Conservation (phyloP, 2,888 invertebrate species). For the Amphipyra tragopoginis region DNA sequence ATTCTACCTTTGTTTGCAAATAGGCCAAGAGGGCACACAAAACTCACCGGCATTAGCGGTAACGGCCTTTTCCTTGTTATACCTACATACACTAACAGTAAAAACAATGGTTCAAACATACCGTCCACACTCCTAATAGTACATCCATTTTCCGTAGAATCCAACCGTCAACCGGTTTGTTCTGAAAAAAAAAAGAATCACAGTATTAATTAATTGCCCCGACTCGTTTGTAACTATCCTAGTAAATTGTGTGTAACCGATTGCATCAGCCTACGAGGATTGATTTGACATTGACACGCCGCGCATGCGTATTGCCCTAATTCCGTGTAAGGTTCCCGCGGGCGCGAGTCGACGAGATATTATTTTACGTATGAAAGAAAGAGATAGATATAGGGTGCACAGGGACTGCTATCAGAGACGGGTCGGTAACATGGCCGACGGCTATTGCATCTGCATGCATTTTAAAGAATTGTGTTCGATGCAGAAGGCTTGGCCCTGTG, state of each 20-base stretch:
- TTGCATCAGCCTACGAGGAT: slow-evolving; percentile 88
- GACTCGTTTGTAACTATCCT: slow-evolving; percentile 63
- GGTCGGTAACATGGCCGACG: slow-evolving; percentile 85
- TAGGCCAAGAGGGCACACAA: slow-evolving; percentile 49
- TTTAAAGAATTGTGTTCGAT: slow-evolving; percentile 68
- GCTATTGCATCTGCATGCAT: slow-evolving; percentile 84
- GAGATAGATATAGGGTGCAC: slow-evolving; percentile 68
- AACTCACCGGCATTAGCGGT: slow-evolving; percentile 45
- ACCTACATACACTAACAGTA: slow-evolving; percentile 35
- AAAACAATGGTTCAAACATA: slow-evolving; percentile 53
- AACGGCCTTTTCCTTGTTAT: slow-evolving; percentile 31
- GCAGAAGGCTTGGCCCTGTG: slow-evolving; percentile 63
- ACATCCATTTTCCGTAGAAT: slow-evolving; percentile 56
- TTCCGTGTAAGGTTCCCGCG: slow-evolving; percentile 74
- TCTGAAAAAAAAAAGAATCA: slow-evolving; percentile 69
- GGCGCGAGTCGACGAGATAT: slow-evolving; percentile 68
- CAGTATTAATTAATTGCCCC: slow-evolving; percentile 61
- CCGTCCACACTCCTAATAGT: slow-evolving; percentile 56
- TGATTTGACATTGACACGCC: slow-evolving; percentile 89
- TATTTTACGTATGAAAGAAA: slow-evolving; percentile 59
- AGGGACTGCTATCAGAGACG: slow-evolving; percentile 66
- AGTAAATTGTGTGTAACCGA: slow-evolving; percentile 69
- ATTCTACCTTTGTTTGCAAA: slow-evolving; percentile 50
- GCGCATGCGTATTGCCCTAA: slow-evolving; percentile 89
- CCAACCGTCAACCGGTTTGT: slow-evolving; percentile 51